phyloP scores from a whole-genome alignment of 2,797 vertebrate species.

The Artibeus jamaicensis region DNA sequence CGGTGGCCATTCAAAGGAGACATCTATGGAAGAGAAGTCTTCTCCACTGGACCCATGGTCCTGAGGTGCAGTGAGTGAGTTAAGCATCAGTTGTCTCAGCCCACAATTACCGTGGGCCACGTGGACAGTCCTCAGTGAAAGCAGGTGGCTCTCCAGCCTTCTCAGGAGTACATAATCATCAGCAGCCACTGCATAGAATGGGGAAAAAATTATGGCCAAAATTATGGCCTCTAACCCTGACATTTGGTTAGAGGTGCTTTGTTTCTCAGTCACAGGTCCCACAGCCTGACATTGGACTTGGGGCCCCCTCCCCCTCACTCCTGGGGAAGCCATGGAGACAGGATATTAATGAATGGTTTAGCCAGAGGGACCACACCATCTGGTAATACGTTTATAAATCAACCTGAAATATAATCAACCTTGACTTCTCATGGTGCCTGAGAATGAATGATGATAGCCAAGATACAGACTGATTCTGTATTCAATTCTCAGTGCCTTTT shows the following conservation, averaged over 20 bases:
- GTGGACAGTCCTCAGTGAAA: background rate
- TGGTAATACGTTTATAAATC: conserved; percentile 57
- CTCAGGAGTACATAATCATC: conserved; percentile 77
- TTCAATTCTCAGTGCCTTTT: conserved; percentile 2
- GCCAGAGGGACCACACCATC: conserved; percentile 40
- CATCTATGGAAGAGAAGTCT: background rate
- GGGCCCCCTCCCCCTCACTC: background rate
- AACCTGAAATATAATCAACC: conserved; percentile 67
- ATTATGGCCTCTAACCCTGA: background rate
- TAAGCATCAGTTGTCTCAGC: background rate
- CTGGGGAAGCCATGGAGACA: background rate
- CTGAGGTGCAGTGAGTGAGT: background rate
- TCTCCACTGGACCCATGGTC: background rate
- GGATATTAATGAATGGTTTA: conserved; percentile 52
- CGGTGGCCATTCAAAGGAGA: background rate
- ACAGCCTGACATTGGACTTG: background rate
- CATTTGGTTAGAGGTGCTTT: background rate
- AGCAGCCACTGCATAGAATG: conserved; percentile 76
- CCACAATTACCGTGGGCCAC: background rate
- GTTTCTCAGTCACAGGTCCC: background rate
- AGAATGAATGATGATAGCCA: conserved; percentile 67
- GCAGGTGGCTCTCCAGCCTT: background rate
- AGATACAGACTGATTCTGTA: conserved; percentile 35
- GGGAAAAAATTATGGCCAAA: background rate
- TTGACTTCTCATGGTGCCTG: conserved; percentile 35